phyloP scores from a whole-genome alignment of 2,797 vertebrate species.

The Pantherophis alleghaniensis region DNA sequence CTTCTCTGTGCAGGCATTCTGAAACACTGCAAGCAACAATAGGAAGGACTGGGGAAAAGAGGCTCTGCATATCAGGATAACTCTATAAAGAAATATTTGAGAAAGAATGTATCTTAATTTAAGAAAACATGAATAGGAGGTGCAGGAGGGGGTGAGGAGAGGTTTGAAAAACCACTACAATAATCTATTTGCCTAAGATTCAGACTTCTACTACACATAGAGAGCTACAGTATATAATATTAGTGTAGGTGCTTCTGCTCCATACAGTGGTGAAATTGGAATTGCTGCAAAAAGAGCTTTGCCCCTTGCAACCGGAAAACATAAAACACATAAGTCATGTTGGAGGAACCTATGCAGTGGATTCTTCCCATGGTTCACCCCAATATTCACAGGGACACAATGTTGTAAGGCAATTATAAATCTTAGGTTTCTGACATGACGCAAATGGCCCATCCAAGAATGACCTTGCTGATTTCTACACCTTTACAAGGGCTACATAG shows the following conservation, averaged over 20 bases:
- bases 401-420: too few species aligned
- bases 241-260: neutral
- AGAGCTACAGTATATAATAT: neutral
- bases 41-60: constrained; percentile 44
- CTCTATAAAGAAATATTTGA: constrained; percentile 47
- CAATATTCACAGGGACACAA: neutral
- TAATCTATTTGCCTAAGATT: constrained; percentile 29
- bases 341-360: neutral
- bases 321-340: neutral
- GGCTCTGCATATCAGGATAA: constrained; percentile 47
- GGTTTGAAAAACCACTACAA: neutral
- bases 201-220: neutral
- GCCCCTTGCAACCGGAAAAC: neutral
- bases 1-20: constrained; percentile 53
- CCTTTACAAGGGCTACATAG: too few species aligned
- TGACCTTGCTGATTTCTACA: neutral
- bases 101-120: constrained; percentile 10
- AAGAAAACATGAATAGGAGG: constrained; percentile 33
- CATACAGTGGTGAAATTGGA: neutral
- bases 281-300: neutral
- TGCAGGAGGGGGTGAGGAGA: neutral
- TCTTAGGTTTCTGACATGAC: neutral
- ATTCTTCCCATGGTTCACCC: neutral
- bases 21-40: constrained; percentile 57
- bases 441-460: neutral